Base-by-base conservation (phyloP, 2,888 invertebrate genomes). In the Julus scanicus region DNA sequence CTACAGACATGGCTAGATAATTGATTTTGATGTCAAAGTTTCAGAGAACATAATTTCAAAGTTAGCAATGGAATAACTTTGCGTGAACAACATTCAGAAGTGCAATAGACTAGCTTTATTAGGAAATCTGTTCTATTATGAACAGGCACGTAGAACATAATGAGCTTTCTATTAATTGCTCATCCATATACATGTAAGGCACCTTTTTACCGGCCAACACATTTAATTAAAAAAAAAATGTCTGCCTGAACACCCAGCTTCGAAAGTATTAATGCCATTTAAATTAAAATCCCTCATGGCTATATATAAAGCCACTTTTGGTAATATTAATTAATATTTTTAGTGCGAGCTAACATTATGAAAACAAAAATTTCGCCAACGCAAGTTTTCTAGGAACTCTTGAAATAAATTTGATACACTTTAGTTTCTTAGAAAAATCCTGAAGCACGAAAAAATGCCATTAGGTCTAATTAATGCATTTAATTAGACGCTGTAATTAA, bases 251-350 rank as follows among this genome's bases (percentile, higher is more conserved):
- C 63, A 53, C 13, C 53, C 53, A 53, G 53, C 53, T 53, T 17
- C 63, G n/a, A 63, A 63, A 6, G n/a, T n/a, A 63, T 20, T 63
- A 63, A 63, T 63, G n/a, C 1, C 63, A 63, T 63, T 63, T 63
- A n/a, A 63, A 63, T 63, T 63, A 63, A 63, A 17, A 53, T 5
- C 63, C 63, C 63, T 63, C 63, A 63, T n/a, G 63, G 63, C 63
- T 63, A 63, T 63, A 63, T n/a, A n/a, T n/a, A 63, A 63, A 63
- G 5, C 3, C 63, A 13, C 4, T 13, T 63, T 63, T 63, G 63
- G n/a, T 63, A 63, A n/a, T 63, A 63, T 63, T 63, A 63, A 63
- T 63, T 63, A 63, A 63, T 63, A 63, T 63, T 63, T 63, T 63
- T 20, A n/a, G 63, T 5, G n/a, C 3, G 20, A 63, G 63, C 6